Evolutionary conservation across 2,888 invertebrate species (phyloP).

Genomic region (Scaeva pyrastri): DNA sequence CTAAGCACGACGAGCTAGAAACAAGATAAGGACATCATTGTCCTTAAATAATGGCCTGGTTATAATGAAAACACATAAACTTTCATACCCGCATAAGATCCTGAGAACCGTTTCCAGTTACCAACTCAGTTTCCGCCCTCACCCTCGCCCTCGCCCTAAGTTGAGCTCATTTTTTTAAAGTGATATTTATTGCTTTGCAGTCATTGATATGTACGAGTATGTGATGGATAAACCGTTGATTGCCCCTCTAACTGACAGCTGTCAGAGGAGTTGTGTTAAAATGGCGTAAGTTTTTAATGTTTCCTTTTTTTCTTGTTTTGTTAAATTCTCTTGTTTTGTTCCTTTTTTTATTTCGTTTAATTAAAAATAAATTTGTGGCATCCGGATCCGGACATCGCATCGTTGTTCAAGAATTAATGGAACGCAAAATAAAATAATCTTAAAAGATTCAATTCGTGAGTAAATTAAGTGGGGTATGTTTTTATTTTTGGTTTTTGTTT

Average conservation of each 20-base stretch:
- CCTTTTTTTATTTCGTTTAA: conserved; percentile 33
- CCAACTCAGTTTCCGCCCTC: neutral
- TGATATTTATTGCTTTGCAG: conserved; percentile 46
- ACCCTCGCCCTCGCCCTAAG: no score
- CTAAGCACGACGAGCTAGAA: conserved; percentile 16
- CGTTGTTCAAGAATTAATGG: conserved; percentile 40
- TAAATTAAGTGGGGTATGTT: conserved; percentile 2
- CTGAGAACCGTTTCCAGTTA: conserved; percentile 18
- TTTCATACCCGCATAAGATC: conserved; percentile 30
- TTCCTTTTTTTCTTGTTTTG: neutral
- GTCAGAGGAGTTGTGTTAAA: neutral
- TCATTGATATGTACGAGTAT: conserved; percentile 37
- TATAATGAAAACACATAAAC: conserved; percentile 68
- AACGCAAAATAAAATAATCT: conserved; percentile 16
- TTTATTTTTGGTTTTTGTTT: neutral
- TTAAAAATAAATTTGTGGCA: conserved; percentile 62
- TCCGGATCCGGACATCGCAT: no score
- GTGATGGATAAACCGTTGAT: conserved; percentile 18
- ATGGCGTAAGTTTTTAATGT: conserved; percentile 7
- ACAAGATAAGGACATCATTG: conserved; percentile 53
- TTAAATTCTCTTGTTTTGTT: neutral
- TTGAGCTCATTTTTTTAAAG: conserved; percentile 43
- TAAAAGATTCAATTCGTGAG: conserved; percentile 19
- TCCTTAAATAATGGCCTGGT: conserved; percentile 61
- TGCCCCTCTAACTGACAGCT: neutral